These are phyloP conservation scores for Rhyzopertha dominica DNA, from an alignment of 1,140 invertebrate genomes.

Conservation along the genomic window DNA sequence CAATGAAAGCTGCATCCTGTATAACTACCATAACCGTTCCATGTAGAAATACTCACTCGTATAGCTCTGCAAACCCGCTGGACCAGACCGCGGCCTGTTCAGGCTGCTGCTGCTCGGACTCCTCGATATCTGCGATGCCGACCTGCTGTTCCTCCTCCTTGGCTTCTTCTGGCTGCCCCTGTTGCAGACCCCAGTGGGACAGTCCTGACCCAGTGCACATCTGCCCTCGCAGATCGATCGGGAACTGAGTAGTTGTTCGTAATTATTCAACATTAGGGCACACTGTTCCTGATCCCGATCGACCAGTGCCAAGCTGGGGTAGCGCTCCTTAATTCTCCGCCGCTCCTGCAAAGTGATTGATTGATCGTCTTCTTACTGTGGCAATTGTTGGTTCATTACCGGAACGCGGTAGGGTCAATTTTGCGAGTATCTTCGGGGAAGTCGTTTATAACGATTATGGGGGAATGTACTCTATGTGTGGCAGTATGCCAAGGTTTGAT, in stretches of 20 bases:
- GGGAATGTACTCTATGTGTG: no score
- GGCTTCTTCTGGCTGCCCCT: constrained; percentile 22
- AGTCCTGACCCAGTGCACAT: constrained; percentile 75
- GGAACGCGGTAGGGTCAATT: no score
- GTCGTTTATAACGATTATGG: no score
- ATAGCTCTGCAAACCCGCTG: constrained; percentile 67
- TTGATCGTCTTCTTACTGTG: no score
- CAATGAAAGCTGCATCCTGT: no score
- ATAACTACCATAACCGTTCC: no score
- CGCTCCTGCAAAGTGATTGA: constrained; percentile 60
- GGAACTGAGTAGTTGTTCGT: constrained; percentile 71
- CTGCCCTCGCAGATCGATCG: constrained; percentile 79
- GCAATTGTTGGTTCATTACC: no score
- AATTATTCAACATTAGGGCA: constrained; percentile 68
- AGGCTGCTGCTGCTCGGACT: constrained; percentile 51
- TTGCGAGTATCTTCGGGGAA: no score
- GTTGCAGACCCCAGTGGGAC: constrained; percentile 69
- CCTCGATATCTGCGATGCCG: constrained; percentile 32
- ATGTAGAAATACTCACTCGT: constrained; percentile 54
- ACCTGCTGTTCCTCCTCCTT: constrained; percentile 47
- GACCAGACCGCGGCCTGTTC: constrained; percentile 61
- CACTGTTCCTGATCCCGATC: constrained; percentile 73
- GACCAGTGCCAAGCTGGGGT: constrained; percentile 69
- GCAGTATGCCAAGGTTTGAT: no score
- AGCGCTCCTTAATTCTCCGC: constrained; percentile 74